These are phyloP conservation scores for Macrobrachium nipponense DNA, from an alignment of 1,140 invertebrate species.

Conservation along the genomic window DNA sequence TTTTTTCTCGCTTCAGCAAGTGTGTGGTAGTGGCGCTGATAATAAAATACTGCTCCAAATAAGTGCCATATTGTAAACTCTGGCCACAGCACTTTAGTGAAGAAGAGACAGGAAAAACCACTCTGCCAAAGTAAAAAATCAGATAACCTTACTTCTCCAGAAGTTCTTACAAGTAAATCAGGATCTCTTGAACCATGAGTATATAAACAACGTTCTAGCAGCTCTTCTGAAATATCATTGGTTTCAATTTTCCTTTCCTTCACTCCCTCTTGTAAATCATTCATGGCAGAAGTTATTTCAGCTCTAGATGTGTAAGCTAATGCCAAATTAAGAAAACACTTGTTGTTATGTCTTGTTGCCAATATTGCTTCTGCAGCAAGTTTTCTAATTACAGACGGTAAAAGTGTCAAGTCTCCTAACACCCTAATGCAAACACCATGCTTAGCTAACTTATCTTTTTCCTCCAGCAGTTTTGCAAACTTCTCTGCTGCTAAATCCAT, in stretches of 20 bases:
- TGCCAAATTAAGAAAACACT: slow-evolving; percentile 89
- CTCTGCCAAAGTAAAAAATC: slow-evolving; percentile 98
- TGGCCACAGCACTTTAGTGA: slow-evolving; percentile 81
- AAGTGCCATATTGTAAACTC: slow-evolving; percentile 94
- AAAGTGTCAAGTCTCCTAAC: slow-evolving; percentile 86
- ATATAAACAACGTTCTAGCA: slow-evolving; percentile 86
- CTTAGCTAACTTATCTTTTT: slow-evolving; percentile 83
- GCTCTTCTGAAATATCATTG: slow-evolving; percentile 83
- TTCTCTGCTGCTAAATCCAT: slow-evolving; percentile 92
- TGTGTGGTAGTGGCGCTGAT: slow-evolving; percentile 73
- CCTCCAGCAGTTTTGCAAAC: slow-evolving; percentile 85
- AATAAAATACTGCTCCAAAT: slow-evolving; percentile 84
- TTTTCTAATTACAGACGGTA: slow-evolving; percentile 83
- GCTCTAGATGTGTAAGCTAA: slow-evolving; percentile 94
- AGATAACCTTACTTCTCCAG: slow-evolving; percentile 93
- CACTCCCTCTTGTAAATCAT: slow-evolving; percentile 76
- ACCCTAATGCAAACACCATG: slow-evolving; percentile 89
- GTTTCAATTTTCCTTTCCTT: slow-evolving; percentile 68
- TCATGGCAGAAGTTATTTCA: slow-evolving; percentile 85
- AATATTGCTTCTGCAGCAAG: slow-evolving; percentile 84
- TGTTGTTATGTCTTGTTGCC: slow-evolving; percentile 85
- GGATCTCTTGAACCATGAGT: slow-evolving; percentile 80
- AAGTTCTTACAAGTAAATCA: slow-evolving; percentile 94
- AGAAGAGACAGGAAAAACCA: slow-evolving; percentile 67
- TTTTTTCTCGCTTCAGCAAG: slow-evolving; percentile 44